Conservation (phyloP, 2,797 vertebrate species). For the Alectoris magna region DNA sequence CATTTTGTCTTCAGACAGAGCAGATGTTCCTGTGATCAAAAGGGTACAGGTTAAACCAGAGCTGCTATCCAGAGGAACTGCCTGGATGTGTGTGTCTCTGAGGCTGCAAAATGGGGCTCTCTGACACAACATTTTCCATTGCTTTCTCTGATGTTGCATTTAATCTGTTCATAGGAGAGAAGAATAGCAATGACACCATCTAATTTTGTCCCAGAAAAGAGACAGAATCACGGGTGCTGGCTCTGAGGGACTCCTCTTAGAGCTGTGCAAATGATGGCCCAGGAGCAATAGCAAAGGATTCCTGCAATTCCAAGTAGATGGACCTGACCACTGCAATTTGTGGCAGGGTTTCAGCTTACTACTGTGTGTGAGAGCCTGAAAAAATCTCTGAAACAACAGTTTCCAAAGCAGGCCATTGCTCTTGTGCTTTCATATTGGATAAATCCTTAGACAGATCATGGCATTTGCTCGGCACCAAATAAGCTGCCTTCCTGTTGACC, state of each 20-base stretch:
- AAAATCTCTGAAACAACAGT: not conserved
- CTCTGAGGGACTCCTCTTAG: not conserved
- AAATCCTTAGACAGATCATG: conserved; percentile 13
- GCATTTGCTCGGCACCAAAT: conserved; percentile 25
- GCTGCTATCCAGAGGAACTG: not conserved
- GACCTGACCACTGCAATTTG: not conserved
- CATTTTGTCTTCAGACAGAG: not conserved
- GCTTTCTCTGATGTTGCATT: not conserved
- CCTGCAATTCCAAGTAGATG: not conserved
- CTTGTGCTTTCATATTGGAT: not conserved
- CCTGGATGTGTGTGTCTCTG: not conserved
- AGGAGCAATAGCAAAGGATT: not conserved
- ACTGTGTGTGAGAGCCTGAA: not conserved
- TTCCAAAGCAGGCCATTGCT: not conserved
- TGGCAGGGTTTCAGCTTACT: not conserved
- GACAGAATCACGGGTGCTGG: not conserved
- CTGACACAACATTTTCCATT: not conserved
- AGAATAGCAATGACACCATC: not conserved
- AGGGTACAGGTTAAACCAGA: not conserved
- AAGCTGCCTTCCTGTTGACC: not conserved
- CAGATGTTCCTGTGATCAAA: not conserved
- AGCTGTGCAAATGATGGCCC: accelerated
- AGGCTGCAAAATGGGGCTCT: not conserved
- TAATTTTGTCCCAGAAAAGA: not conserved
- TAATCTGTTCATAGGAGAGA: not conserved